phyloP scores from a whole-genome alignment of 2,888 invertebrate species.

The Apodemia mormo region DNA sequence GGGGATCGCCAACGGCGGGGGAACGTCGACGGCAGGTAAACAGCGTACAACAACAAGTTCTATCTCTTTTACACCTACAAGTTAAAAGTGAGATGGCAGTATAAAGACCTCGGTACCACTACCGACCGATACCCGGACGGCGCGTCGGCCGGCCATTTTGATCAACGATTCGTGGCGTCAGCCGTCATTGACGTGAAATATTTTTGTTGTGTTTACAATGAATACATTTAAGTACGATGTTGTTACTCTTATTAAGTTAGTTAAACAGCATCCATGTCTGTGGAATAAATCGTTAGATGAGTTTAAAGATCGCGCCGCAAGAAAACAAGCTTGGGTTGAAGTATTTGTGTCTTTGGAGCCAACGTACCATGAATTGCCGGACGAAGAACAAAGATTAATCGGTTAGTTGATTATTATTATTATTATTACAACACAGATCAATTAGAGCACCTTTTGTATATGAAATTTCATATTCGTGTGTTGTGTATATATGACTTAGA shows the following conservation, averaged over 20 bases:
- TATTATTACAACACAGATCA: neutral
- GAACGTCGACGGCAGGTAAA: conserved; percentile 1
- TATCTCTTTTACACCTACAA: conserved; percentile 24
- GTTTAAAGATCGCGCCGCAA: conserved; percentile 67
- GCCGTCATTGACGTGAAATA: neutral
- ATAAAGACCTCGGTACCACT: neutral
- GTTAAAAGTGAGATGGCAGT: conserved; percentile 24
- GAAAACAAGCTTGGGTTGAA: conserved; percentile 65
- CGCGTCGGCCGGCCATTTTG: conserved; percentile 10
- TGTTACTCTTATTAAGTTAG: conserved; percentile 51
- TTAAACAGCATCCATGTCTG: conserved; percentile 60
- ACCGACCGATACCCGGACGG: neutral
- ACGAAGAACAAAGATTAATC: conserved; percentile 55
- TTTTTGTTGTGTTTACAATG: conserved; percentile 38
- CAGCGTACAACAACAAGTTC: neutral
- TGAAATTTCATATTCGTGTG: no score
- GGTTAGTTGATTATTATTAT: conserved; percentile 46
- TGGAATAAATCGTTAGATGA: conserved; percentile 67
- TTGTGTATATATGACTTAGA: conserved; percentile 1
- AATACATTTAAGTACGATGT: conserved; percentile 67
- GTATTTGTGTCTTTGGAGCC: conserved; percentile 60
- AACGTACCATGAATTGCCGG: conserved; percentile 56
- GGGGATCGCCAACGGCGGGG: neutral
- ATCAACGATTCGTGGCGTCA: neutral
- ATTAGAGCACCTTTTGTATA: no score